phyloP scores from a whole-genome alignment of 1,140 invertebrate genomes.

The Drosophila cardini region DNA sequence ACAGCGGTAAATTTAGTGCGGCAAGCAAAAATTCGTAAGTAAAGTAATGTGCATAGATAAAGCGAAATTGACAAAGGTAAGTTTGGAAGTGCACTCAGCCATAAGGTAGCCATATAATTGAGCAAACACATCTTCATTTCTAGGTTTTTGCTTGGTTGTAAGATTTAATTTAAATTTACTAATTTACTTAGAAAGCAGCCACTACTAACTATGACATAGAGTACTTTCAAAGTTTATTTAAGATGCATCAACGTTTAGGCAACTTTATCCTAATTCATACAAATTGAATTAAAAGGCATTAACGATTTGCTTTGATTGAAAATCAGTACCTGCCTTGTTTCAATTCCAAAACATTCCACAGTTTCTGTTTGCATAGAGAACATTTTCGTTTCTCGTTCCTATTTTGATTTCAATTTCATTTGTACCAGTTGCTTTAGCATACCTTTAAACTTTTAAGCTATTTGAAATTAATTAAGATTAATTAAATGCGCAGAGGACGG shows the following conservation, averaged over 20 bases:
- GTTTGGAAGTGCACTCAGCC: not conserved
- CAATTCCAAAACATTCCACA: conserved; percentile 18
- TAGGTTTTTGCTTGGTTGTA: too few relatives aligned
- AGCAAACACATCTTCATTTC: too few relatives aligned
- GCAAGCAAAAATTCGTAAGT: conserved; percentile 33
- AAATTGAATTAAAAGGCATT: not conserved
- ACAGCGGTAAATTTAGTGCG: conserved; percentile 32
- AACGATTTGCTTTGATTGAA: not conserved
- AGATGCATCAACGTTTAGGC: not conserved
- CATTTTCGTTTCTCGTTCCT: not conserved
- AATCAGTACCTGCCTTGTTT: not conserved
- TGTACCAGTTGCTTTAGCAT: not conserved
- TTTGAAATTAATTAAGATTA: conserved; percentile 18
- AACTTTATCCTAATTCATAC: not conserved
- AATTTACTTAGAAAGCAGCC: too few relatives aligned
- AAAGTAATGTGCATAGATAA: conserved; percentile 40
- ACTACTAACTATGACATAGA: too few relatives aligned
- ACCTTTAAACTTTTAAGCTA: not conserved
- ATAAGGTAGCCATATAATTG: not conserved
- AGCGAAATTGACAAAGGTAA: conserved; percentile 9
- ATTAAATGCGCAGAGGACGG: not conserved
- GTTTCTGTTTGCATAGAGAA: not conserved
- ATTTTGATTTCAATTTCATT: conserved; percentile 9
- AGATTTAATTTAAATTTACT: too few relatives aligned
- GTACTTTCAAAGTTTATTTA: too few relatives aligned